These are phyloP conservation scores for Sylvicola fuscatus DNA, from an alignment of 2,888 invertebrate species.

Conservation along the genomic window DNA sequence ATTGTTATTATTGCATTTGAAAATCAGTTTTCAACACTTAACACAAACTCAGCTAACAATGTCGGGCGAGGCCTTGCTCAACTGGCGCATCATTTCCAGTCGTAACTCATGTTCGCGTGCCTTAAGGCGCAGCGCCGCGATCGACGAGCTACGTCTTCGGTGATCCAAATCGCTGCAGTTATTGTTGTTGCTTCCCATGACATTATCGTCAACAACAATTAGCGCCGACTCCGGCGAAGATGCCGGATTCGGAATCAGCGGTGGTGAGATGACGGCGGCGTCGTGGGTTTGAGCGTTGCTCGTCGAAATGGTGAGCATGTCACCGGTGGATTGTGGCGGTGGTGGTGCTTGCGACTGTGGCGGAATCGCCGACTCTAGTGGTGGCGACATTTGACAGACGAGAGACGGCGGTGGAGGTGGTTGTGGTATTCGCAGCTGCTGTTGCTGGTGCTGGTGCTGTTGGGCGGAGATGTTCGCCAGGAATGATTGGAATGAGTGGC, in stretches of 20 bases:
- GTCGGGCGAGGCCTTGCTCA: constrained; percentile 25
- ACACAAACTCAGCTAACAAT: constrained; percentile 14
- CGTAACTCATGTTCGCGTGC: constrained; percentile 78
- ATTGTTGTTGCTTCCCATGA: constrained; percentile 27
- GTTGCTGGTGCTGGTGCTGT: constrained; percentile 15
- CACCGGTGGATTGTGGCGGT: not conserved
- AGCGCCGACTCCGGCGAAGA: constrained; percentile 9
- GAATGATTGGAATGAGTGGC: constrained; percentile 64
- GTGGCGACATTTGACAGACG: too few species aligned
- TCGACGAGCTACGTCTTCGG: constrained; percentile 68
- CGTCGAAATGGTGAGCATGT: too few species aligned
- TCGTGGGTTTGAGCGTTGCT: too few species aligned
- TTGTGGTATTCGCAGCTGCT: not conserved
- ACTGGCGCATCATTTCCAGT: constrained; percentile 61
- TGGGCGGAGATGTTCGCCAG: constrained; percentile 57
- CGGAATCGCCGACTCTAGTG: not conserved
- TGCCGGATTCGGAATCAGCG: constrained; percentile 8
- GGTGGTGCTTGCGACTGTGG: not conserved
- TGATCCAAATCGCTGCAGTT: constrained; percentile 34
- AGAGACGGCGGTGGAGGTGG: constrained; percentile 3
- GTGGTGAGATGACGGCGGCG: constrained; percentile 4
- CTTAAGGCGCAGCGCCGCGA: constrained; percentile 67
- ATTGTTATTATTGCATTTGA: too few species aligned
- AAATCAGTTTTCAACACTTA: too few species aligned
- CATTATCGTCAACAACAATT: constrained; percentile 1